Base-by-base conservation (phyloP, 2,113 vertebrate genomes). In the Falcunculus frontatus region DNA sequence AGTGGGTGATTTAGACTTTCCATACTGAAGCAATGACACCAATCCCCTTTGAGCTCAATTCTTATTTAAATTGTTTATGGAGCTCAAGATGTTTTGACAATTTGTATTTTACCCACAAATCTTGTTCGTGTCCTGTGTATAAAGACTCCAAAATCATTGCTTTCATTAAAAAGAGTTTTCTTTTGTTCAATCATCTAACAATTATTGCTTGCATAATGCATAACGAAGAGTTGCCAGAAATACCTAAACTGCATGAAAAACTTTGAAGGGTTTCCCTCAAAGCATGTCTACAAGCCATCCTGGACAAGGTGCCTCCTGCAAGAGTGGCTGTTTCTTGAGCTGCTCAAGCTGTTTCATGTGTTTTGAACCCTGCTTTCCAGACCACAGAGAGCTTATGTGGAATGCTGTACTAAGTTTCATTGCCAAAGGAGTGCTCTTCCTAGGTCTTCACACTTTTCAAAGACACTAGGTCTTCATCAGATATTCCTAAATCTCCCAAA, bases 291-390 rank as follows among this genome's bases (percentile, higher is more conserved):
- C 35, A n/a, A 65, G 6, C 21, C 16, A 18, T 77, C 37, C 46
- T 55, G 39, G n/a, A 15, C 56, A 50, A 63, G 0, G 0, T 63
- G 39, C 22, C 7, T 60, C 9, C 59, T 72, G 44, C 17, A 87
- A 20, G n/a, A 4, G 17, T 59, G n/a, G 6, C 39, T 65, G 5
- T 57, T 22, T 84, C 42, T 78, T 59, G 56, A 92, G 39, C 67
- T 83, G 42, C 32, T 80, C n/a, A 70, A 72, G 39, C 12, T 81
- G 72, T 89, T 87, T 67, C 27, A 6, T 17, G 5, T 65, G 21
- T 64, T 90, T 80, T 49, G 53, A 86, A 37, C 44, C 15, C 32
- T 87, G 17, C 29, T 50, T 81, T 84, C 3, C 1, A 64, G 47
- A 67, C 27, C 0, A 1, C 46, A 42, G 39, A 62, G 41, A 42